Conservation (phyloP, 2,888 invertebrate species). For the Zhuqinia jingwanae region DNA sequence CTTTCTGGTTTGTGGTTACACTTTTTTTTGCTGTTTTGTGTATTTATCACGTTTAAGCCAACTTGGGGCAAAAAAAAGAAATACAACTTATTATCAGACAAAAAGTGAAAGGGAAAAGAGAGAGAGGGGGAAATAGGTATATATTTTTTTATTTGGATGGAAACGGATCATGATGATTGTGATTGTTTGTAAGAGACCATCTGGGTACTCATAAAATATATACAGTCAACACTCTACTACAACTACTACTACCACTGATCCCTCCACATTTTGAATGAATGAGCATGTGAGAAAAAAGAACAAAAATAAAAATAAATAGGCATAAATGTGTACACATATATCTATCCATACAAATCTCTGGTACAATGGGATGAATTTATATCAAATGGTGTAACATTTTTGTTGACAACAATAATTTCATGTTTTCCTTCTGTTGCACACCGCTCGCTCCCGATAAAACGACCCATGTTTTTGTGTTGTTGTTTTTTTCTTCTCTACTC, state of each 20-base stretch:
- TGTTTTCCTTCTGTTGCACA: slow-evolving; percentile 48
- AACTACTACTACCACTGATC: no score
- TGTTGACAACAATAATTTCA: slow-evolving; percentile 68
- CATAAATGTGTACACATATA: no score
- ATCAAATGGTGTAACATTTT: slow-evolving; percentile 62
- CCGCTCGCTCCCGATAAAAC: no score
- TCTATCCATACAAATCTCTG: background rate
- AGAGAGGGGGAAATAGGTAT: no score
- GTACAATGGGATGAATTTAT: slow-evolving; percentile 37
- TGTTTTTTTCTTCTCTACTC: no score
- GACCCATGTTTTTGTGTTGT: background rate
- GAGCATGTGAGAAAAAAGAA: slow-evolving; percentile 14
- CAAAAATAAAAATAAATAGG: no score
- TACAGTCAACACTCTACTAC: no score
- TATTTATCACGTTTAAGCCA: slow-evolving; percentile 39
- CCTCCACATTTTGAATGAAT: background rate
- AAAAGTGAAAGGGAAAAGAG: slow-evolving; percentile 42
- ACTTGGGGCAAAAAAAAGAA: background rate
- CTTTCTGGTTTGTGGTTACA: slow-evolving; percentile 70
- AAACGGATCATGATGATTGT: no score
- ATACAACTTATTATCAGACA: slow-evolving; percentile 26
- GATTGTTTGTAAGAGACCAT: slow-evolving; percentile 57
- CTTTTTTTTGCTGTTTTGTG: background rate
- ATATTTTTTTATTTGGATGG: no score
- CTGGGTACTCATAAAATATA: slow-evolving; percentile 66